Evolutionary conservation across 1,140 invertebrate genomes (phyloP), one percentile per base, ranked within the genome.

Genomic region (Sitodiplosis mosellana): DNA sequence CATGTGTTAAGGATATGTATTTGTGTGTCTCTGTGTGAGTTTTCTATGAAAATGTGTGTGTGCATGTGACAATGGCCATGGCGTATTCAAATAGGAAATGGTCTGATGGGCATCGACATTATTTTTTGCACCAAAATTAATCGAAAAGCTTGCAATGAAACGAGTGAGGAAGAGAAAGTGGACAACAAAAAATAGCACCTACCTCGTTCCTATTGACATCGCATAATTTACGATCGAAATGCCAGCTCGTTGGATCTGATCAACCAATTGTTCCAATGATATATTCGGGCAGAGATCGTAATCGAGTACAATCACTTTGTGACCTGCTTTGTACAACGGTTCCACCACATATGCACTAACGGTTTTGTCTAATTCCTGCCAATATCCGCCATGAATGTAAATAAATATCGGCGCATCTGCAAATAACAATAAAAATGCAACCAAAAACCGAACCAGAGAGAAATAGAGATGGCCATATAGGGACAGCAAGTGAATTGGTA

Each of bases 321-420:
- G 74, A 2, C 75, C 77, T 17, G 69, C 68, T 33, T 69, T 60
- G 47, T 79, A 66, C 0, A 87, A 61, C 0, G 76, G 69, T 3
- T 62, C 56, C 0, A 77, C 80, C 15, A 74, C 66, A 49, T 79
- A 83, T 20, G 73, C 68, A 1, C 77, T 73, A 6, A 74, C 53
- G 33, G 79, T 74, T 53, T 77, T 75, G 21, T 72, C 77, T 7
- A 82, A 56, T 52, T 73, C 68, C 58, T 83, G 79, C 85, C 85
- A 90, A 55, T 81, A 87, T 17, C 86, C 87, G 3, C 87, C 87
- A 59, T 88, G 85, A 17, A 89, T 69, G 55, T 75, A 87, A 2
- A 86, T 69, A 43, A 86, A 73, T 40, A 87, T 76, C 0, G 82
- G 78, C 11, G 77, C 70, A 58, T 77, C 79, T 82, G 56, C 11